Conservation (phyloP, 2,888 invertebrate species). For the Gymnoscelis rufifasciata region DNA sequence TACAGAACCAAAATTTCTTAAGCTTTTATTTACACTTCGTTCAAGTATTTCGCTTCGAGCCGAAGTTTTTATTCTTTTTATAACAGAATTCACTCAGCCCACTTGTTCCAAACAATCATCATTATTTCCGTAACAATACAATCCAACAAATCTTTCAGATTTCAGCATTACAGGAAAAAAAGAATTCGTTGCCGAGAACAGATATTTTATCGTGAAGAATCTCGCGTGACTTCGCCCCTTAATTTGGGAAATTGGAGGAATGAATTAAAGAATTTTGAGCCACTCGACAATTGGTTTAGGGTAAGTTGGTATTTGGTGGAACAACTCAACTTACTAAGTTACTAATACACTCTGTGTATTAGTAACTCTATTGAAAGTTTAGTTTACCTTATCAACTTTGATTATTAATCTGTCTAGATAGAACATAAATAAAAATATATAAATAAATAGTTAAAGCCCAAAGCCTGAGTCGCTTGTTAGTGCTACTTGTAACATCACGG, state of each 20-base stretch:
- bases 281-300: constrained; percentile 41
- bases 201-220: constrained; percentile 31
- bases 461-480: too few relatives aligned
- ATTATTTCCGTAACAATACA: constrained; percentile 20
- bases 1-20: too few relatives aligned
- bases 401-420: too few relatives aligned
- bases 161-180: constrained; percentile 20
- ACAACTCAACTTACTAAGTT: too few relatives aligned
- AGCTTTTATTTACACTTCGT: background rate
- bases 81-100: constrained; percentile 9
- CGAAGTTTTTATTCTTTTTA: too few relatives aligned
- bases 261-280: constrained; percentile 39
- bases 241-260: constrained; percentile 36
- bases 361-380: too few relatives aligned
- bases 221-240: constrained; percentile 35
- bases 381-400: too few relatives aligned
- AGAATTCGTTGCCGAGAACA: constrained; percentile 20
- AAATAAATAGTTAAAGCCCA: too few relatives aligned
- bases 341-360: too few relatives aligned
- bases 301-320: constrained; percentile 45
- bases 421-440: too few relatives aligned
- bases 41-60: too few relatives aligned
- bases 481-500: too few relatives aligned
- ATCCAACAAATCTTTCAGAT: constrained; percentile 20
- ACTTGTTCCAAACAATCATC: constrained; percentile 14